phyloP scores from a whole-genome alignment of 1,140 invertebrate genomes.

The Eriosoma lanigerum region DNA sequence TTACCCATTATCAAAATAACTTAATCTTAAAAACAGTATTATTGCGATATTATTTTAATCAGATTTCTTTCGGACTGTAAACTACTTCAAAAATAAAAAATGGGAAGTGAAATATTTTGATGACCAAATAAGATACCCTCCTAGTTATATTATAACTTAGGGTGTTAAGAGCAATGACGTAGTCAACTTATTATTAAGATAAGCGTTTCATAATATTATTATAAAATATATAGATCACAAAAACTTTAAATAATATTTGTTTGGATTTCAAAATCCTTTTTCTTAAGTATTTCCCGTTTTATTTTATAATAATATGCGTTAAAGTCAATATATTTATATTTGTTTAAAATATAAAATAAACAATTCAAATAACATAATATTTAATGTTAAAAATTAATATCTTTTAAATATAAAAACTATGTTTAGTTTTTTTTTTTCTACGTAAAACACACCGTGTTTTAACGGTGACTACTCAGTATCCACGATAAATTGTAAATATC shows the following conservation, averaged over 20 bases:
- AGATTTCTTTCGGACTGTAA: conserved; percentile 26
- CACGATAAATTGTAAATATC: too few relatives aligned
- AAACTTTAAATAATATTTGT: not conserved
- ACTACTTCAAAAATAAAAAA: conserved; percentile 16
- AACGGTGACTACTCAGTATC: too few relatives aligned
- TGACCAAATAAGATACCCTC: conserved; percentile 22
- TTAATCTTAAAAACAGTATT: conserved; percentile 47
- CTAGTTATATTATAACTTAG: conserved; percentile 29
- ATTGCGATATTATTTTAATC: conserved; percentile 50
- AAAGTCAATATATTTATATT: too few relatives aligned
- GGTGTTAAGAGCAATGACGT: not conserved
- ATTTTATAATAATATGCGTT: too few relatives aligned
- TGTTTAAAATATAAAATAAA: too few relatives aligned
- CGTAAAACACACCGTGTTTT: too few relatives aligned
- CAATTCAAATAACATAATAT: too few relatives aligned
- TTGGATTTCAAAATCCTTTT: too few relatives aligned
- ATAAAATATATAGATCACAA: not conserved
- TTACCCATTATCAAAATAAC: conserved; percentile 26
- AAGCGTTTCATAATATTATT: not conserved
- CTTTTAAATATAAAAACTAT: too few relatives aligned
- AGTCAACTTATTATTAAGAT: not conserved
- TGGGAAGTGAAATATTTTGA: conserved; percentile 36
- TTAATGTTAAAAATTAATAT: too few relatives aligned
- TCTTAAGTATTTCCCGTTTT: too few relatives aligned
- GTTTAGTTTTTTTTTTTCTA: too few relatives aligned